A percentile compares a stretch with the other conserved stretches of the same genome.
These are phyloP conservation scores for Eutrigla gurnardus DNA, from an alignment of 2,797 vertebrate genomes.

Conservation along the genomic window DNA sequence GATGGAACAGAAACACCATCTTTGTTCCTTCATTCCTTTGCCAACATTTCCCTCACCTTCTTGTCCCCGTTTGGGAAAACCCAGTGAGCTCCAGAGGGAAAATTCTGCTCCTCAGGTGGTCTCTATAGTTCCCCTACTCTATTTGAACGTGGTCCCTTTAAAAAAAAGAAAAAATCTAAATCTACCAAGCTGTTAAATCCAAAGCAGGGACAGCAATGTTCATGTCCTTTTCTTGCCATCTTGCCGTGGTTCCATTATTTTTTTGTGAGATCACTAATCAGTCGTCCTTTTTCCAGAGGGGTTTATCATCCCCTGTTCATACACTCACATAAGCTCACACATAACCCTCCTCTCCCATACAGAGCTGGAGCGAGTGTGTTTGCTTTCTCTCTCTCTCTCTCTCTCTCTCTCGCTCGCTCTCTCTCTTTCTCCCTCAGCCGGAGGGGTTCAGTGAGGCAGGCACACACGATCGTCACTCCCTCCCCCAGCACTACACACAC, in stretches of 20 bases:
- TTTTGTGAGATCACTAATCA: constrained; percentile 60
- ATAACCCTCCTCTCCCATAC: constrained; percentile 60
- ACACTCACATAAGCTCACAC: constrained; percentile 75
- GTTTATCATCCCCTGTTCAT: constrained; percentile 73
- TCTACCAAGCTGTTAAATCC: constrained; percentile 54
- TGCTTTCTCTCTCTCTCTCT: constrained; percentile 35
- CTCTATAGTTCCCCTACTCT: constrained; percentile 18
- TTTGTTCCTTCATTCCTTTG: constrained; percentile 45
- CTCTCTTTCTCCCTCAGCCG: constrained; percentile 67
- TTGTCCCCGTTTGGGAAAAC: constrained; percentile 22
- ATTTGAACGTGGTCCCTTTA: constrained; percentile 35
- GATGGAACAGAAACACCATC: constrained; percentile 44
- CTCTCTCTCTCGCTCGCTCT: constrained; percentile 44
- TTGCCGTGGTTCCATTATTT: constrained; percentile 40
- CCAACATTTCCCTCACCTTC: constrained; percentile 46
- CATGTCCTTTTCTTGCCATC: constrained; percentile 59
- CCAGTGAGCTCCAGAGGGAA: constrained; percentile 31
- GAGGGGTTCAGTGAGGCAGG: constrained; percentile 79
- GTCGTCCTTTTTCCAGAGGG: constrained; percentile 64
- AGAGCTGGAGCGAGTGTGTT: constrained; percentile 59
- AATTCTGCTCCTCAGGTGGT: constrained; percentile 44
- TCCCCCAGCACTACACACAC: constrained; percentile 46
- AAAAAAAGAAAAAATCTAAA: constrained; percentile 28
- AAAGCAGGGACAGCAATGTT: constrained; percentile 37
- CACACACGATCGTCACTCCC: constrained; percentile 74